Evolutionary conservation across 2,113 vertebrate species (phyloP).

Genomic region (Leptocoma aspasia): DNA sequence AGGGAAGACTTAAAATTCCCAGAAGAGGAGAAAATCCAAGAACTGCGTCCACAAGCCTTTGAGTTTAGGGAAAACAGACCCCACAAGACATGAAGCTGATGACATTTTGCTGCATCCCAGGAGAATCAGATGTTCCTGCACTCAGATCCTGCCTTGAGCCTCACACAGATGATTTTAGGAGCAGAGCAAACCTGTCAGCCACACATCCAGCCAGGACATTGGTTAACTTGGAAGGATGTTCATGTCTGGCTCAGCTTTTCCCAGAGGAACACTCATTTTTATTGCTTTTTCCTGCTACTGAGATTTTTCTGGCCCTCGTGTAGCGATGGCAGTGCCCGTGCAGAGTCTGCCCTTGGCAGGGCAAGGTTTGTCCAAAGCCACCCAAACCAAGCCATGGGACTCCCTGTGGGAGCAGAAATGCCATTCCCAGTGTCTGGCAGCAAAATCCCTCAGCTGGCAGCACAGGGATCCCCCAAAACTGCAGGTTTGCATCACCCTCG

Average conservation of each 20-base stretch:
- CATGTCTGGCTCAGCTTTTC: not conserved
- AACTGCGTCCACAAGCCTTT: not conserved
- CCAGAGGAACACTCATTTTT: not conserved
- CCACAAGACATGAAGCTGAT: not conserved
- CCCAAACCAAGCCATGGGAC: not conserved
- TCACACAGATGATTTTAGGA: not conserved
- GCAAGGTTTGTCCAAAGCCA: not conserved
- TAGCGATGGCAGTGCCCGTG: not conserved
- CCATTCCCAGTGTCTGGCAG: not conserved
- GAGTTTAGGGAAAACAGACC: not conserved
- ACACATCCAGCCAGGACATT: not conserved
- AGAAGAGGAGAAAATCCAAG: not conserved
- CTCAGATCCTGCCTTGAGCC: not conserved
- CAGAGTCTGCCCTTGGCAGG: not conserved
- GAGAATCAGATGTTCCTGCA: not conserved
- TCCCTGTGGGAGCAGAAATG: not conserved
- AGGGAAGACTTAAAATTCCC: not conserved
- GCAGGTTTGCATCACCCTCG: not conserved
- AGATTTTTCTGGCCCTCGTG: not conserved
- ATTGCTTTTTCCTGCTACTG: not conserved
- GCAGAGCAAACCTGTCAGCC: not conserved
- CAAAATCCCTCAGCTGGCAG: not conserved
- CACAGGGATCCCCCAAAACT: not conserved
- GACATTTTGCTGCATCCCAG: not conserved
- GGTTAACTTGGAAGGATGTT: not conserved